Conservation (phyloP, 2,797 vertebrate species). For the Liasis olivaceus region DNA sequence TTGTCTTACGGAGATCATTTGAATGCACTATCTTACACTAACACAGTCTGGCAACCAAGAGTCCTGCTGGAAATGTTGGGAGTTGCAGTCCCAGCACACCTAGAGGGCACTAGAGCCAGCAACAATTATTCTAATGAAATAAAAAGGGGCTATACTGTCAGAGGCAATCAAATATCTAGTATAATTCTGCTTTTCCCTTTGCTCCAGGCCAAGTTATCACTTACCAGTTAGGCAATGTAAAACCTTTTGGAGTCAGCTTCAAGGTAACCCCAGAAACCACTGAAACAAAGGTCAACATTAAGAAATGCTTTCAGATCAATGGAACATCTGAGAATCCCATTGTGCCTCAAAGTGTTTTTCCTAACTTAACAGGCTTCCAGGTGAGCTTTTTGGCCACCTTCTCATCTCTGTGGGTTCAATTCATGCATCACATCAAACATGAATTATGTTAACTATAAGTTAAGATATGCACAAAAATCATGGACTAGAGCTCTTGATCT, state of each 20-base stretch:
- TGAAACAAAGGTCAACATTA: conserved; percentile 75
- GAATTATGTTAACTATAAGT: neutral
- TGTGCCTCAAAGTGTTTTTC: conserved; percentile 68
- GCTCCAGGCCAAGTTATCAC: conserved; percentile 77
- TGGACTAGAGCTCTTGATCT: neutral
- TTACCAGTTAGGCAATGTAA: conserved; percentile 73
- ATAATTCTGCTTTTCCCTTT: neutral
- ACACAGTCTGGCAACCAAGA: neutral
- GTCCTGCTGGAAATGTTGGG: neutral
- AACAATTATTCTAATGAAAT: neutral
- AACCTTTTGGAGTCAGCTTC: conserved; percentile 73
- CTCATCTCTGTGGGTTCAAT: too few relatives aligned
- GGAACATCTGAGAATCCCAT: conserved; percentile 75
- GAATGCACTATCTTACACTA: neutral
- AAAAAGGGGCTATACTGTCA: neutral
- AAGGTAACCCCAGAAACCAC: conserved; percentile 81
- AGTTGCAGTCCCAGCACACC: neutral
- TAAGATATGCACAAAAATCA: neutral
- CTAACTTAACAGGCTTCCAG: conserved; percentile 77
- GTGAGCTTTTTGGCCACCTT: conserved; percentile 15
- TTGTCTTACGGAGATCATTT: neutral
- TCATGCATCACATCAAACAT: neutral
- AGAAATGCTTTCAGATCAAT: conserved; percentile 81
- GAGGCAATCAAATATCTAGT: neutral
- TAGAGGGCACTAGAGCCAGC: neutral